Evolutionary conservation across 1,140 invertebrate species (phyloP).

Genomic region (Aphidius gifuensis): DNA sequence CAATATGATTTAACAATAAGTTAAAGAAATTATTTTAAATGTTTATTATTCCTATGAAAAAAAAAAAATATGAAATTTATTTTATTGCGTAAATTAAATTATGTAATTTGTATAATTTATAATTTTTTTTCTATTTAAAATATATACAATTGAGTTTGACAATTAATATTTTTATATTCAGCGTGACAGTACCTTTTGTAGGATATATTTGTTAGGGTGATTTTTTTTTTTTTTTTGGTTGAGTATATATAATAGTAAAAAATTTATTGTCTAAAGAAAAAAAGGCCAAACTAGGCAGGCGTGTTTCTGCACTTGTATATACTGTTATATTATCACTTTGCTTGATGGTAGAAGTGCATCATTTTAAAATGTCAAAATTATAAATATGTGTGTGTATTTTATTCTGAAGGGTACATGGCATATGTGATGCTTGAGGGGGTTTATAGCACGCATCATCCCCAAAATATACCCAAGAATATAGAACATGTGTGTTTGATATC

Average conservation of each 20-base stretch:
- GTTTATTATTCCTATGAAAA: no score
- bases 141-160: background rate
- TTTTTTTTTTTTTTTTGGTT: background rate
- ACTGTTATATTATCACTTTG: constrained; percentile 37
- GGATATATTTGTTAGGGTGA: no score
- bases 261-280: background rate
- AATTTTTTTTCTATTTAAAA: background rate
- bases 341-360: constrained; percentile 7
- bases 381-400: constrained; percentile 3
- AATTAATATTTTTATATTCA: background rate
- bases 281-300: constrained; percentile 31
- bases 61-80: no score
- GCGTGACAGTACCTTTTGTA: no score
- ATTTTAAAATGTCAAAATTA: background rate
- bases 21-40: no score
- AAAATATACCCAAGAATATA: constrained; percentile 29
- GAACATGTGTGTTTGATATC: constrained; percentile 43
- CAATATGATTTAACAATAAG: no score
- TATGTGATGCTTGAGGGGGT: constrained; percentile 45
- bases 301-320: constrained; percentile 38
- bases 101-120: background rate
- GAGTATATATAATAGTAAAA: background rate
- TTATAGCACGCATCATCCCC: constrained; percentile 31
- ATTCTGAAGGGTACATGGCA: constrained; percentile 38
- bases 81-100: no score